Evolutionary conservation across 2,113 vertebrate genomes (phyloP).

Genomic region (Myocastor coypus): DNA sequence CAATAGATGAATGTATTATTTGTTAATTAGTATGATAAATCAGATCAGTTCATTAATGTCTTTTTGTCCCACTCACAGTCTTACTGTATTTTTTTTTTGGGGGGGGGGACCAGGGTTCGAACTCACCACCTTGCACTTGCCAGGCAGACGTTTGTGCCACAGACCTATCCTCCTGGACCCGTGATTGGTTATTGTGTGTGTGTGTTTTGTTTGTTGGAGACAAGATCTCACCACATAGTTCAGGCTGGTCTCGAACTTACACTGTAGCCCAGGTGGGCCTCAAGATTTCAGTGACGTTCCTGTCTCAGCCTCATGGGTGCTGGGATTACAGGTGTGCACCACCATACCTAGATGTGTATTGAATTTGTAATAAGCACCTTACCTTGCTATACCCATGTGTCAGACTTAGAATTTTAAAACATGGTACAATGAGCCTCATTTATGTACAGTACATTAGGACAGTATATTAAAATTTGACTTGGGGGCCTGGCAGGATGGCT

Average conservation of each 20-base stretch:
- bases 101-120: no score
- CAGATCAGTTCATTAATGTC: not conserved
- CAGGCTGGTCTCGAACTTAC: not conserved
- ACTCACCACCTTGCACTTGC: no score
- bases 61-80: slow-evolving; percentile 56
- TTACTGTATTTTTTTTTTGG: slow-evolving; percentile 81
- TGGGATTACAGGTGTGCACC: not conserved
- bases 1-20: not conserved
- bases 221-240: not conserved
- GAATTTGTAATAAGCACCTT: slow-evolving; percentile 81
- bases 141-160: no score
- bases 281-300: not conserved
- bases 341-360: not conserved
- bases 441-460: no score
- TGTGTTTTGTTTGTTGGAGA: not conserved
- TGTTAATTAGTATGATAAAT: not conserved
- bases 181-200: no score
- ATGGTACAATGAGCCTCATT: slow-evolving; percentile 48
- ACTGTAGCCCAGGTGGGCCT: not conserved
- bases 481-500: no score
- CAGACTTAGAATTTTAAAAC: slow-evolving; percentile 62
- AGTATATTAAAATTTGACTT: slow-evolving; percentile 71
- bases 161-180: no score
- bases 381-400: slow-evolving; percentile 76
- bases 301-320: not conserved